Percentiles rank a stretch among this genome's conserved stretches.
Evolutionary conservation across 2,888 invertebrate species (phyloP).

Genomic region (Gymnosoma rotundatum): DNA sequence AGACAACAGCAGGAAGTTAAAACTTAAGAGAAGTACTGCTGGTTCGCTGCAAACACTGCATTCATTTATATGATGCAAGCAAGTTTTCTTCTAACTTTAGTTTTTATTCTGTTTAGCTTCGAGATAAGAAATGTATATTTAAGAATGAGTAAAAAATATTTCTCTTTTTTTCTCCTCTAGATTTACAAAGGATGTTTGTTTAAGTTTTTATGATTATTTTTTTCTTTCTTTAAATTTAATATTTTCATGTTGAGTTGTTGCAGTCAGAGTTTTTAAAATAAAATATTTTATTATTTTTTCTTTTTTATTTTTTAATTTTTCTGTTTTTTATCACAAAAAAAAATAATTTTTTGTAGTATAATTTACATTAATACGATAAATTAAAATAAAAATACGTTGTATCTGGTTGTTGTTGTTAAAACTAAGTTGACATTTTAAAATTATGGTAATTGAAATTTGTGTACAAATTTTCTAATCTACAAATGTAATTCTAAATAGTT

Average conservation of each 20-base stretch:
- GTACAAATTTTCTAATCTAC: neutral
- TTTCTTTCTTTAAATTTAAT: constrained; percentile 7
- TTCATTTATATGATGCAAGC: constrained; percentile 13
- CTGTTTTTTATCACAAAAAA: neutral
- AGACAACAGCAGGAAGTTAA: constrained; percentile 52
- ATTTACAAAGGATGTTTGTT: constrained; percentile 46
- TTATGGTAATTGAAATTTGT: constrained; percentile 9
- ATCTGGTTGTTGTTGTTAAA: constrained; percentile 19
- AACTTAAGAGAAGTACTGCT: constrained; percentile 43
- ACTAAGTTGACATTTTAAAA: constrained; percentile 25
- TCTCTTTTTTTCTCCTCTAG: constrained; percentile 1
- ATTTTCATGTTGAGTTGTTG: constrained; percentile 40
- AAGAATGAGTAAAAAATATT: constrained; percentile 35
- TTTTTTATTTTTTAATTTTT: neutral
- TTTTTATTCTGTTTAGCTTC: constrained; percentile 31
- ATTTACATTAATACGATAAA: constrained; percentile 38
- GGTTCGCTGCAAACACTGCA: constrained; percentile 32
- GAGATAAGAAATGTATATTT: constrained; percentile 65
- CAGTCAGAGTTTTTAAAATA: constrained; percentile 37
- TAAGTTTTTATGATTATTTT: constrained; percentile 21
- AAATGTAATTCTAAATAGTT: neutral
- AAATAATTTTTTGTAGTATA: constrained; percentile 35
- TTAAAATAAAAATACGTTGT: constrained; percentile 46
- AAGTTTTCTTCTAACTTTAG: constrained; percentile 17
- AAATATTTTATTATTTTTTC: constrained; percentile 33